Percentiles rank a stretch among this genome's conserved stretches.
Evolutionary conservation across 2,113 vertebrate genomes (phyloP).

Genomic region (Semnornis frantzii): DNA sequence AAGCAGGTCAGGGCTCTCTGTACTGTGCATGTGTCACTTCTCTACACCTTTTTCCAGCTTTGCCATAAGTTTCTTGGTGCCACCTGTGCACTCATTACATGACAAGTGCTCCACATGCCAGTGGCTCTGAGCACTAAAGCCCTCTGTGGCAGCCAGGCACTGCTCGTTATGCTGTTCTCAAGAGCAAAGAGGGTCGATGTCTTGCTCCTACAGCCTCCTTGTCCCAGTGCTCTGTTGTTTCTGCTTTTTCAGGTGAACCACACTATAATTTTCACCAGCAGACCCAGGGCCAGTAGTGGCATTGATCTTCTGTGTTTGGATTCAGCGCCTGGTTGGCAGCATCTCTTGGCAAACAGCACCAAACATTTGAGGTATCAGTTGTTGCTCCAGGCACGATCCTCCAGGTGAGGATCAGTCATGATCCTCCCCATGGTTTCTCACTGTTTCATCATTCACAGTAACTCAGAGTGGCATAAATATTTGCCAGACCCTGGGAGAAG

Average conservation of each 20-base stretch:
- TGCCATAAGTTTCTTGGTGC: neutral
- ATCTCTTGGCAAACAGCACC: neutral
- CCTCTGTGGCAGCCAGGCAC: neutral
- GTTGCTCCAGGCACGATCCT: no score
- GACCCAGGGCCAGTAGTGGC: fast-evolving
- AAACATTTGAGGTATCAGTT: neutral
- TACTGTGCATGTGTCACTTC: neutral
- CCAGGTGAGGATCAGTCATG: no score
- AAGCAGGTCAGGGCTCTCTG: neutral
- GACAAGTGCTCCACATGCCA: fast-evolving
- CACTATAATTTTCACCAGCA: neutral
- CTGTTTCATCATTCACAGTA: neutral
- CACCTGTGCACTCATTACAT: neutral
- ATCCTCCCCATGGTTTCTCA: neutral
- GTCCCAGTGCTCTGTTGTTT: neutral
- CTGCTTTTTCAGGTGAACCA: neutral
- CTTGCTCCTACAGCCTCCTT: neutral
- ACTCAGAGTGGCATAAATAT: neutral
- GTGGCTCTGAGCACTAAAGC: neutral
- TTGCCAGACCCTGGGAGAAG: neutral
- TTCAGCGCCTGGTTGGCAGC: neutral
- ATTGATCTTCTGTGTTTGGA: neutral
- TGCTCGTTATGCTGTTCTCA: neutral
- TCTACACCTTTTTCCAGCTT: neutral
- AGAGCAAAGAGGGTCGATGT: neutral